Evolutionary conservation across 2,113 vertebrate species (phyloP).

Genomic region (Mustelus asterias): DNA sequence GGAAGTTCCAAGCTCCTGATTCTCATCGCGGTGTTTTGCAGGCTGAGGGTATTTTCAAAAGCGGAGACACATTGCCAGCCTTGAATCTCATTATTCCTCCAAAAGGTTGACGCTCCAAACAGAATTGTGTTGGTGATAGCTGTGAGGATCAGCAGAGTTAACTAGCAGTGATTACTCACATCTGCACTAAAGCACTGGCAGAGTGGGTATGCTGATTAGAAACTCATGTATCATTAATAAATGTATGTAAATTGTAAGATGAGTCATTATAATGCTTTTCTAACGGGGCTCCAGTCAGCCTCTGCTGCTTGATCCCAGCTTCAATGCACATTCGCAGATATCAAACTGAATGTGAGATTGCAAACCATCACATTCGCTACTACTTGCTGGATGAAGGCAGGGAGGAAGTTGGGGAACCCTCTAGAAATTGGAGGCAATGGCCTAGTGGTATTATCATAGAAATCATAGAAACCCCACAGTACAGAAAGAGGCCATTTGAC

Average conservation of each 20-base stretch:
- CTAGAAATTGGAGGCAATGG: neutral
- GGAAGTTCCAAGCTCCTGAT: neutral
- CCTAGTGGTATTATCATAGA: too few species aligned
- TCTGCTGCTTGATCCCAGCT: neutral
- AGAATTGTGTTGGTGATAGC: neutral
- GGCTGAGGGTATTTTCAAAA: neutral
- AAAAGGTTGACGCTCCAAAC: neutral
- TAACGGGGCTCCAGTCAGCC: neutral
- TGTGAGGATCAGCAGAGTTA: neutral
- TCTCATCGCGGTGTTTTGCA: neutral
- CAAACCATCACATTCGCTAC: neutral
- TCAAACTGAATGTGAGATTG: neutral
- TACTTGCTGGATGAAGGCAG: neutral
- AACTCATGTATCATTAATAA: conserved; percentile 10
- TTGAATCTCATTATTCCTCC: neutral
- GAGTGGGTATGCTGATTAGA: neutral
- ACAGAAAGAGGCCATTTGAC: too few species aligned
- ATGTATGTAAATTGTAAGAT: conserved; percentile 8
- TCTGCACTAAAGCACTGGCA: neutral
- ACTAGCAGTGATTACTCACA: conserved; percentile 4
- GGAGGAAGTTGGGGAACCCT: neutral
- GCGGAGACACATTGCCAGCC: neutral
- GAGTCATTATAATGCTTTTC: neutral
- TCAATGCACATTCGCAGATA: neutral
- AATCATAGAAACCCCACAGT: too few species aligned